phyloP scores from a whole-genome alignment of 2,888 invertebrate species.

The Itoplectis maculator region DNA sequence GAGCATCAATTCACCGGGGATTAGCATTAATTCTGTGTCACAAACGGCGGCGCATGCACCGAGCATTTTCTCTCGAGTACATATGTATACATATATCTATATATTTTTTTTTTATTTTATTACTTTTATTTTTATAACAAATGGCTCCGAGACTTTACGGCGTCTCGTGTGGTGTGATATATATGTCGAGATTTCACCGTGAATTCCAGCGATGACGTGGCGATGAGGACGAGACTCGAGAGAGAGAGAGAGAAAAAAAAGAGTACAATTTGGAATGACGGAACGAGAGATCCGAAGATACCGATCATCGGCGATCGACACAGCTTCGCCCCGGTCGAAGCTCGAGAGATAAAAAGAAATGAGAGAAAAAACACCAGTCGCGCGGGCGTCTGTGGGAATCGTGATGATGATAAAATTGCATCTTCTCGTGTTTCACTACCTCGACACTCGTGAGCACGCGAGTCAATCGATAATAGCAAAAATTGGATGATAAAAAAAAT shows the following conservation, averaged over 20 bases:
- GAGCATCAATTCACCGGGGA: constrained; percentile 46
- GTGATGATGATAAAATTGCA: too few relatives aligned
- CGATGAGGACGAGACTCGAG: background rate
- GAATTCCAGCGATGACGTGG: constrained; percentile 35
- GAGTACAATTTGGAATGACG: constrained; percentile 30
- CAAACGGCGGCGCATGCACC: background rate
- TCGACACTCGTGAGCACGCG: too few relatives aligned
- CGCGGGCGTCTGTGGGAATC: background rate
- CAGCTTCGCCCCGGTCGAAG: background rate
- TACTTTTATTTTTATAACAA: too few relatives aligned
- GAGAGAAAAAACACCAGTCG: background rate
- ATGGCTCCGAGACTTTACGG: too few relatives aligned
- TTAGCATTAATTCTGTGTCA: constrained; percentile 46
- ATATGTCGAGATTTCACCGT: constrained; percentile 27
- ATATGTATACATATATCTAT: background rate
- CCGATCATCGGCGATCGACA: constrained; percentile 27
- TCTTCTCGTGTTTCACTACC: too few relatives aligned
- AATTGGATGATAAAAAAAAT: too few relatives aligned
- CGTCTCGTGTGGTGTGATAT: constrained; percentile 1
- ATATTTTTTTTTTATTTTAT: background rate
- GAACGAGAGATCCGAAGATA: constrained; percentile 35
- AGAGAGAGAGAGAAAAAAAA: background rate
- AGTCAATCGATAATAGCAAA: too few relatives aligned
- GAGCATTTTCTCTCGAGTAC: background rate
- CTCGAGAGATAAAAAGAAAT: constrained; percentile 17